Evolutionary conservation across 2,113 vertebrate species (phyloP).

Genomic region (Eonycteris spelaea): DNA sequence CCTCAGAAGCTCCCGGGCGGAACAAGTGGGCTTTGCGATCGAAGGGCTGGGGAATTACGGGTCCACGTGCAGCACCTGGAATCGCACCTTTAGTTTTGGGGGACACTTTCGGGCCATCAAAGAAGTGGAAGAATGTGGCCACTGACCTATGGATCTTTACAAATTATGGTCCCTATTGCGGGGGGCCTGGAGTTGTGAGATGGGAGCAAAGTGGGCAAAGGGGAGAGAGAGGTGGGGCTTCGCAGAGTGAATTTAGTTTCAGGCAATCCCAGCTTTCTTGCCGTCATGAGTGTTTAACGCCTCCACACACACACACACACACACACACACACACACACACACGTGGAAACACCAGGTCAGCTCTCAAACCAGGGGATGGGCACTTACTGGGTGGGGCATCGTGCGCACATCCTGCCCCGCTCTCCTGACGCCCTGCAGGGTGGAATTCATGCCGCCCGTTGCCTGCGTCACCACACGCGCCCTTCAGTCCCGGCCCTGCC

Average conservation of each 20-base stretch:
- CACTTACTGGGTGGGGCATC: neutral
- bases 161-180: neutral
- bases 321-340: neutral
- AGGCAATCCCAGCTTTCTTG: neutral
- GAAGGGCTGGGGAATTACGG: neutral
- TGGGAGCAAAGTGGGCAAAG: neutral
- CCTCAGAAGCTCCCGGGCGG: neutral
- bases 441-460: fast-evolving
- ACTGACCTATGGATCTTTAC: neutral
- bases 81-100: neutral
- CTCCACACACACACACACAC: neutral
- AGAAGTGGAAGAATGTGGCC: neutral
- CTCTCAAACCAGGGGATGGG: neutral
- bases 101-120: neutral
- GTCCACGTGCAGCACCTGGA: neutral
- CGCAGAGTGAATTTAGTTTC: neutral
- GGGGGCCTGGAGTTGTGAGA: neutral
- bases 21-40: neutral
- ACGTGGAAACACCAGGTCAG: neutral
- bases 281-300: neutral
- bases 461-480: neutral
- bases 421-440: neutral
- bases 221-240: neutral
- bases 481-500: neutral
- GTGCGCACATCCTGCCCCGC: neutral